phyloP scores from a whole-genome alignment of 2,797 vertebrate species.

The Cichlasoma orientale region DNA sequence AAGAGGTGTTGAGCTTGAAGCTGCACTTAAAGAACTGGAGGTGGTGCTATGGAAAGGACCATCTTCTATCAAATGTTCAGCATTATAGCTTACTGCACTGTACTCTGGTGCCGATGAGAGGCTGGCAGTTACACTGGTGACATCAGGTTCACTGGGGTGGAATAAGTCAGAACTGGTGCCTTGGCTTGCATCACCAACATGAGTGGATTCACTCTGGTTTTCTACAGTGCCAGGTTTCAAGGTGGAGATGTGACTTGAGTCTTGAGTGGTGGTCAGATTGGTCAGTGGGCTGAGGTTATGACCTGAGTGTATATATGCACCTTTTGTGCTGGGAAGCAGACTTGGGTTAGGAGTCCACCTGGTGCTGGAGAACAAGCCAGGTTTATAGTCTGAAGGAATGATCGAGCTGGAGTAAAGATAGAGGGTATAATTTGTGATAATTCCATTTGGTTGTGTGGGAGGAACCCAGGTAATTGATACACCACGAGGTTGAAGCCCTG shows the following conservation, averaged over 20 bases:
- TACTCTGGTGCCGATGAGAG: neutral
- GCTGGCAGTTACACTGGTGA: neutral
- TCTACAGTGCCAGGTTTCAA: constrained; percentile 12
- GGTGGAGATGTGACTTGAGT: constrained; percentile 8
- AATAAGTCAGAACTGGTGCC: neutral
- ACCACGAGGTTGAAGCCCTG: constrained; percentile 54
- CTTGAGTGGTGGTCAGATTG: constrained; percentile 9
- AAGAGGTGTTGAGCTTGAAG: constrained; percentile 3
- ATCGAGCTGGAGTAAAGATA: constrained; percentile 33
- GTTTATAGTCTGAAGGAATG: constrained; percentile 21
- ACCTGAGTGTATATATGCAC: constrained; percentile 4
- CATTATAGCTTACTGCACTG: neutral
- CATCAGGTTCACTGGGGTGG: constrained; percentile 2
- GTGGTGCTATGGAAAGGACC: neutral
- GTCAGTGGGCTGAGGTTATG: constrained; percentile 25
- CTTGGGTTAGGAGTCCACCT: constrained; percentile 6
- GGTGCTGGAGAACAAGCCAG: constrained; percentile 14
- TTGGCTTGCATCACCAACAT: constrained; percentile 22
- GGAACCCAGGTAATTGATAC: constrained; percentile 62
- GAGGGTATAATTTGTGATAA: constrained; percentile 68
- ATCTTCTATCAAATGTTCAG: constrained; percentile 1
- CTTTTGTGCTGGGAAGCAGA: constrained; percentile 6
- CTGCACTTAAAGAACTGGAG: neutral
- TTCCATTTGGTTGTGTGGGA: constrained; percentile 67
- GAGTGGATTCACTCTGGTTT: neutral